phyloP scores from a whole-genome alignment of 2,888 invertebrate species.

The Parnassius apollo region DNA sequence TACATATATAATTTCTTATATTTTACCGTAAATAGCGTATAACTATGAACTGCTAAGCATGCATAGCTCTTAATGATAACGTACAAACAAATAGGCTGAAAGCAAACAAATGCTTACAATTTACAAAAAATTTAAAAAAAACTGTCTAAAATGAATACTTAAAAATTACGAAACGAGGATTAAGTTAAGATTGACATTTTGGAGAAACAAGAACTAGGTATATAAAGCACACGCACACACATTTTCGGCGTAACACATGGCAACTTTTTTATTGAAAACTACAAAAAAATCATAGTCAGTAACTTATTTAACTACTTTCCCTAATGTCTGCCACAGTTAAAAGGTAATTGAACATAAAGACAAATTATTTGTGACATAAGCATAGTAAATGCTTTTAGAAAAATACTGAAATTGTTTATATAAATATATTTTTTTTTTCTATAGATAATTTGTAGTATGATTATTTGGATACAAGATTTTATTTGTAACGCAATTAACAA shows the following conservation, averaged over 20 bases:
- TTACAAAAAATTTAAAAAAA: conserved; percentile 65
- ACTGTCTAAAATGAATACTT: conserved; percentile 42
- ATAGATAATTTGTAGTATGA: too few relatives aligned
- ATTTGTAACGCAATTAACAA: neutral
- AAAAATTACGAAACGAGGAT: conserved; percentile 43
- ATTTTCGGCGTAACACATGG: conserved; percentile 24
- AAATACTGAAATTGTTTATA: conserved; percentile 5
- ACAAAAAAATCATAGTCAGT: conserved; percentile 25
- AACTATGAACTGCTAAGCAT: conserved; percentile 79
- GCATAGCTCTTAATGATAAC: conserved; percentile 70
- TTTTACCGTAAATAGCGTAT: conserved; percentile 66
- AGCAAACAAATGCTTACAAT: conserved; percentile 82
- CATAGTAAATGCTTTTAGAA: conserved; percentile 4
- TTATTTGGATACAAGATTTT: too few relatives aligned
- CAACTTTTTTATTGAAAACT: conserved; percentile 23
- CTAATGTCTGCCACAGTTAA: conserved; percentile 27
- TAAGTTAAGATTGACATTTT: conserved; percentile 36
- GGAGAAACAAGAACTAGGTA: conserved; percentile 37
- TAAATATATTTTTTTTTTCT: neutral
- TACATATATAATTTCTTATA: conserved; percentile 69
- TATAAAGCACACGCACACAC: conserved; percentile 59
- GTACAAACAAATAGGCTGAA: conserved; percentile 60
- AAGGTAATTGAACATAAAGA: conserved; percentile 2
- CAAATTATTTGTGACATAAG: conserved; percentile 18
- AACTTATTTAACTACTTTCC: conserved; percentile 25